Evolutionary conservation across 2,113 vertebrate genomes (phyloP).

Genomic region (Nipponia nippon): DNA sequence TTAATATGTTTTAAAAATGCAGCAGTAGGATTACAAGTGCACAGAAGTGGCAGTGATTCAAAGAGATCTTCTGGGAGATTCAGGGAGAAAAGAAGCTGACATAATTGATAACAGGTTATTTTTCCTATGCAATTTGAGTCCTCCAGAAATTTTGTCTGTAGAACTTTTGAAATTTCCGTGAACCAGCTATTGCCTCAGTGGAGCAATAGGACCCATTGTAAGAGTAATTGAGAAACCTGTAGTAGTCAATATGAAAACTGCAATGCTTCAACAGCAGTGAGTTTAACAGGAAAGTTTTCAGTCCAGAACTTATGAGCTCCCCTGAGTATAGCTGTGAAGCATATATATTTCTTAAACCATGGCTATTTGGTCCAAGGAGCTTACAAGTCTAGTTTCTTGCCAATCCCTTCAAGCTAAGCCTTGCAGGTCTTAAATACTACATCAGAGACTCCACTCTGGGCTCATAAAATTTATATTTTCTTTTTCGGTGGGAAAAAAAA

Average conservation of each 20-base stretch:
- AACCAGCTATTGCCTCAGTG: background rate
- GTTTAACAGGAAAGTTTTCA: background rate
- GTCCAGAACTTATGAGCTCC: background rate
- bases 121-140: background rate
- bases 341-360: background rate
- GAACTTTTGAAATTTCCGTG: background rate
- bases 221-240: background rate
- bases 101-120: background rate
- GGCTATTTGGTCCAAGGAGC: background rate
- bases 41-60: background rate
- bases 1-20: background rate
- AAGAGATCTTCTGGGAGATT: background rate
- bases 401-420: background rate
- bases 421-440: background rate
- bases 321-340: background rate
- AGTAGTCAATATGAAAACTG: background rate
- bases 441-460: background rate
- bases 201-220: background rate
- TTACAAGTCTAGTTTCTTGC: background rate
- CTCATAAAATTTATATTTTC: background rate
- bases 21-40: background rate
- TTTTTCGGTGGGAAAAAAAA: fast-evolving
- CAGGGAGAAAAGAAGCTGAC: background rate
- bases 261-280: background rate
- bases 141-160: background rate